phyloP scores from a whole-genome alignment of 2,888 invertebrate species.

The Caradrina kadenii region DNA sequence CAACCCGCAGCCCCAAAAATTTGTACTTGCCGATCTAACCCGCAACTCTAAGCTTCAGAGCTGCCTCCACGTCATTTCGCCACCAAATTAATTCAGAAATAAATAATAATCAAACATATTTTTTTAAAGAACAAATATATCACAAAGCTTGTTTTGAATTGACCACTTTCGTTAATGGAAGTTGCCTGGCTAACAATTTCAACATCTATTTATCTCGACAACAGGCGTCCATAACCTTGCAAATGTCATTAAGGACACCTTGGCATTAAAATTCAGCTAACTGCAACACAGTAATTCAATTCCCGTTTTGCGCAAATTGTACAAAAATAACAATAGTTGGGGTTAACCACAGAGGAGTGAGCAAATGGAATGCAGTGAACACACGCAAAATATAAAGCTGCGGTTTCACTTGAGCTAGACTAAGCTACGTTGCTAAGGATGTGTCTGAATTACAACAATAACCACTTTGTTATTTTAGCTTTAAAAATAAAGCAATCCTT shows the following conservation, averaged over 20 bases:
- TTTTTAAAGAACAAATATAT: background rate
- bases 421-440: too few species aligned
- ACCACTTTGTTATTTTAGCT: too few species aligned
- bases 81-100: too few species aligned
- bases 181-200: background rate
- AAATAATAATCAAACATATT: too few species aligned
- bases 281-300: slow-evolving; percentile 50
- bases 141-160: background rate
- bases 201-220: slow-evolving; percentile 4
- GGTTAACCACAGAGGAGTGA: slow-evolving; percentile 14
- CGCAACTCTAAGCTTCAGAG: too few species aligned
- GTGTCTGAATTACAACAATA: too few species aligned
- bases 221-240: slow-evolving; percentile 27
- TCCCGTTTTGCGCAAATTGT: slow-evolving; percentile 55
- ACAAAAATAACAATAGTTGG: slow-evolving; percentile 57
- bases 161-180: background rate
- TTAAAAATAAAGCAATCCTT: too few species aligned
- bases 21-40: too few species aligned
- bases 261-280: slow-evolving; percentile 50
- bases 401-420: too few species aligned
- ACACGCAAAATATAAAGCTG: background rate
- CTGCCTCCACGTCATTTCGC: too few species aligned
- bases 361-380: slow-evolving; percentile 22
- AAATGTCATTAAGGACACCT: slow-evolving; percentile 49
- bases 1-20: too few species aligned